Evolutionary conservation across 1,140 invertebrate species (phyloP), one percentile per base, ranked within the genome.

Genomic region (Babylonia areolata): DNA sequence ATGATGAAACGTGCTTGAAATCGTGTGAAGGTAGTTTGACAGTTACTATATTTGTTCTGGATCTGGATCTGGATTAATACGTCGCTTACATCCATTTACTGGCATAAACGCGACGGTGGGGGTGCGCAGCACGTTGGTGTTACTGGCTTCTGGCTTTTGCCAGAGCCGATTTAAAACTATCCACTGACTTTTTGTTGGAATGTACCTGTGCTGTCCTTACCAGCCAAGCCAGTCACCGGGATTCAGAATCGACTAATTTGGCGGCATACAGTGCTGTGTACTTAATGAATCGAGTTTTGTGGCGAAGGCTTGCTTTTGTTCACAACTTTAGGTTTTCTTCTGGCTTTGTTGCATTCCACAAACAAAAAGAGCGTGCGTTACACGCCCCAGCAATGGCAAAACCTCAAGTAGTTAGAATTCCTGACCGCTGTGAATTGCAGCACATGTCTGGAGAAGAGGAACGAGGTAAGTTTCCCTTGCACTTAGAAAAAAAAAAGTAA

Each of bases 321-420:
- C 17, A 64, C 75, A 77, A 40, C 75, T 77, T 40, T 28, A 6
- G 37, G 2, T 39, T 77, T 77, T 40, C 35, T 40, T 40, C 9
- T 73, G 31, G 6, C 37, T 77, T 28, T 28, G 40, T 77, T 3
- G 11, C 12, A 15, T 73, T 73, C 6, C 31, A 6, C 71, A 73
- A 37, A 37, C 31, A 73, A 33, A 35, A 37, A 15, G 31, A 33
- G 35, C 37, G 75, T 77, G 11, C 39, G 3, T 11, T 23, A 17
- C 17, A 1, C 15, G 3, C 28, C 12, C 51, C 78, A 75, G 80
- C 40, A 40, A 84, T 84, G 82, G 82, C 64, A 71, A 84, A 71
- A 23, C 82, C 82, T 31, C 37, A 37, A 1, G 64, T 84, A 31
- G 39, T 84, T 40, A n/a, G 64, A 73, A 64, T 84, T 71, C 82